Conservation (phyloP, 2,888 invertebrate species). For the Drosophila kambysellisi region DNA sequence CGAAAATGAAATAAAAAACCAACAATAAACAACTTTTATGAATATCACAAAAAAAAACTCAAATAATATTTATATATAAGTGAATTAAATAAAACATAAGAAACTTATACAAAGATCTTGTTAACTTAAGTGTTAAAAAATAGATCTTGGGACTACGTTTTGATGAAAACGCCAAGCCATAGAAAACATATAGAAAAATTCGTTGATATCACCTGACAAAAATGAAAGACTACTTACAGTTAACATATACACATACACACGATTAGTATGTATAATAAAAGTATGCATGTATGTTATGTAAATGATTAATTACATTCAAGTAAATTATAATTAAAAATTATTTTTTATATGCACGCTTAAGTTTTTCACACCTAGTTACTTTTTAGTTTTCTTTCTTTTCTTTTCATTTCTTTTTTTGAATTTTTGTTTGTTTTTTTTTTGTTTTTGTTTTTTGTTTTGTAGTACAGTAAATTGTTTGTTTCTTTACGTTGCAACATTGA, state of each 20-base stretch:
- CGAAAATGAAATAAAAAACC: conserved; percentile 17
- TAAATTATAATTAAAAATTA: conserved; percentile 45
- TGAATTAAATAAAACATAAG: conserved; percentile 19
- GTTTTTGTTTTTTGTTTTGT: conserved; percentile 37
- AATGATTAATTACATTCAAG: conserved; percentile 38
- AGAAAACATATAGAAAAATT: conserved; percentile 69
- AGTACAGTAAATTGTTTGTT: conserved; percentile 58
- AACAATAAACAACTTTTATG: conserved; percentile 64
- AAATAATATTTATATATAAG: conserved; percentile 24
- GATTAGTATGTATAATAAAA: conserved; percentile 18
- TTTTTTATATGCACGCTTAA: conserved; percentile 53
- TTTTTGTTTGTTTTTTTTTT: conserved; percentile 17
- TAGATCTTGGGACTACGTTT: conserved; percentile 18
- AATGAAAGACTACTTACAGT: conserved; percentile 70
- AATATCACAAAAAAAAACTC: conserved; percentile 56
- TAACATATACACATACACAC: conserved; percentile 38
- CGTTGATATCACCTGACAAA: conserved; percentile 82
- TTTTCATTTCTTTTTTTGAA: not conserved
- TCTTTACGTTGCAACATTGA: conserved; percentile 66
- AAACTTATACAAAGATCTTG: conserved; percentile 11
- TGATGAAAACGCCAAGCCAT: conserved; percentile 11
- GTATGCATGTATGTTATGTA: conserved; percentile 30
- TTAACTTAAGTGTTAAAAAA: conserved; percentile 45
- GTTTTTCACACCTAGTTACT: conserved; percentile 60
- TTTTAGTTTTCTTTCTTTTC: conserved; percentile 33